Percentiles rank a stretch among this genome's conserved stretches.
These are phyloP conservation scores for Sarcophaga caerulescens DNA, from an alignment of 2,888 invertebrate species.

Conservation along the genomic window DNA sequence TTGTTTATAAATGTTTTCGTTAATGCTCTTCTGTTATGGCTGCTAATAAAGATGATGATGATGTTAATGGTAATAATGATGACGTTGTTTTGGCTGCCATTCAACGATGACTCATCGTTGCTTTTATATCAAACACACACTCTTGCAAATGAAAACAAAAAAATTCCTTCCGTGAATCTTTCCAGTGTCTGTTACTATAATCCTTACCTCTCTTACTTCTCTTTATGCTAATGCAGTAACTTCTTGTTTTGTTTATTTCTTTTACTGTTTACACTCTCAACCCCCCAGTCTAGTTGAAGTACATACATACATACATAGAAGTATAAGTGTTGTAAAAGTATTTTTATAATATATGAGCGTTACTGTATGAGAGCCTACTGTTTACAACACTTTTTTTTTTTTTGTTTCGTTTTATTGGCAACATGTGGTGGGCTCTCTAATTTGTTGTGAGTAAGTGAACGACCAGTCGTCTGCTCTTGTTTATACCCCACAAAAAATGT, in stretches of 20 bases:
- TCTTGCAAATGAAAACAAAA: constrained; percentile 18
- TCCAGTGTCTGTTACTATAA: constrained; percentile 61
- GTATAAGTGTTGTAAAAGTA: not conserved
- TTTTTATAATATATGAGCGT: not conserved
- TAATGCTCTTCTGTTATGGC: not conserved
- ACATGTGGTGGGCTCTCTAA: constrained; percentile 65
- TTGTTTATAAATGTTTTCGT: not conserved
- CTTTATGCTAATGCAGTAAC: constrained; percentile 28
- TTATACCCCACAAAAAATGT: constrained; percentile 53
- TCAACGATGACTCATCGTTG: constrained; percentile 68
- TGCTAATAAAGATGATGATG: constrained; percentile 28
- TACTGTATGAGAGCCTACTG: not conserved
- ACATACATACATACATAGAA: too few species aligned
- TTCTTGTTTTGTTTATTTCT: constrained; percentile 25
- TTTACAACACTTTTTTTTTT: constrained; percentile 22
- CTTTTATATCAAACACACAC: constrained; percentile 24
- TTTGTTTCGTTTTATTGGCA: constrained; percentile 50
- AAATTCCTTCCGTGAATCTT: constrained; percentile 60
- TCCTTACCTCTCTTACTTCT: not conserved
- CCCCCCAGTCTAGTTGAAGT: not conserved
- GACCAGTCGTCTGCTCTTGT: constrained; percentile 60
- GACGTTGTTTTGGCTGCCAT: constrained; percentile 70
- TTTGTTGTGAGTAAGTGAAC: constrained; percentile 52
- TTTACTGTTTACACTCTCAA: constrained; percentile 22
- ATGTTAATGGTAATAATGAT: constrained; percentile 42